A percentile compares a stretch with the other conserved stretches of the same genome.
Conservation (phyloP, 2,113 vertebrate species). For the Brachyistius frenatus region DNA sequence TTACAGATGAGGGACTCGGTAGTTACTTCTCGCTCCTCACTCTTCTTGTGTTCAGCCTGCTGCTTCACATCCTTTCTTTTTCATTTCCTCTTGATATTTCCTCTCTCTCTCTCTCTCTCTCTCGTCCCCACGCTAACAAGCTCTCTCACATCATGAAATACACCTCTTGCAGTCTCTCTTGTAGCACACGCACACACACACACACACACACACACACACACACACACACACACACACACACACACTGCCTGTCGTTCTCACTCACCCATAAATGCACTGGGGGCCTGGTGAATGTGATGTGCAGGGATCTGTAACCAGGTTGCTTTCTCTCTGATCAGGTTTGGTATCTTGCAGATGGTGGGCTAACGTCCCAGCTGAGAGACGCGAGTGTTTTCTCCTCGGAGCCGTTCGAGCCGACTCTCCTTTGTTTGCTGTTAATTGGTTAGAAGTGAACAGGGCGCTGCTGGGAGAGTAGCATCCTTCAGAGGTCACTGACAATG, state of each 20-base stretch:
- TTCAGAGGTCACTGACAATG: slow-evolving; percentile 68
- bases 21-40: neutral
- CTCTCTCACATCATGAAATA: slow-evolving; percentile 12
- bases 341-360: slow-evolving; percentile 53
- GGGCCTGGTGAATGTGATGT: slow-evolving; percentile 25
- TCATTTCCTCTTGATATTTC: slow-evolving; percentile 3
- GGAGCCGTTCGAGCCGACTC: slow-evolving; percentile 24
- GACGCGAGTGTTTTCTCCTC: slow-evolving; percentile 2
- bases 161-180: neutral
- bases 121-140: slow-evolving; percentile 24
- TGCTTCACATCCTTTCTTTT: neutral
- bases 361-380: slow-evolving; percentile 43
- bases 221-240: too few species aligned
- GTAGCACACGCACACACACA: neutral
- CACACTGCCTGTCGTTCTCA: neutral
- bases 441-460: slow-evolving; percentile 46
- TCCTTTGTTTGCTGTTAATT: slow-evolving; percentile 74
- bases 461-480: slow-evolving; percentile 48
- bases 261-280: neutral
- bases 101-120: slow-evolving; percentile 1
- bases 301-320: slow-evolving; percentile 40
- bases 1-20: neutral
- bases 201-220: neutral
- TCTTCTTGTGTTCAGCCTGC: too few species aligned
- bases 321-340: slow-evolving; percentile 55